Evolutionary conservation across 2,797 vertebrate genomes (phyloP), one percentile per base, ranked within the genome.

Genomic region (Cryptoprocta ferox): DNA sequence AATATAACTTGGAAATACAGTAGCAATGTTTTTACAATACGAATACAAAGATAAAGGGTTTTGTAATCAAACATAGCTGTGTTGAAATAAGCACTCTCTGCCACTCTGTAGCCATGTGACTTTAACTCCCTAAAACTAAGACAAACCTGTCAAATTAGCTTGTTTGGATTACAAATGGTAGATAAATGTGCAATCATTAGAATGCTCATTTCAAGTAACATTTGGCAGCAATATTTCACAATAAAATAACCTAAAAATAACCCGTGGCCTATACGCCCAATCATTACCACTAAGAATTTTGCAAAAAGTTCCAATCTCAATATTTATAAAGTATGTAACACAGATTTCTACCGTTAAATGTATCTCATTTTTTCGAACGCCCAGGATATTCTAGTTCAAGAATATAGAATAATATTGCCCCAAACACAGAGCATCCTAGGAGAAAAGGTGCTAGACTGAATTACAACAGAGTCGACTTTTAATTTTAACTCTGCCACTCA

Each of bases 201-300:
- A 48, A 65, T 30, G 61, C 3, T 93, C 53, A 85, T 68, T 70
- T 89, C 53, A 89, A 79, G 48, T 30, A 21, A 92, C 66, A 85
- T 24, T 91, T 63, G 84, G 45, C 37, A 95, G 24, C 50, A 83
- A 89, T 16, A 39, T 42, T 56, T 68, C 71, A 90, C n/a, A 89
- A 45, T 32, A 92, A 96, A 81, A 84, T 28, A 88, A 91, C 32
- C n/a, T 82, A 83, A 94, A 94, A 80, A 32, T 13, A 91, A 18
- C 7, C 4, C 6, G 19, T n/a, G 87, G 18, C 18, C 32, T 88
- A 50, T 56, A n/a, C n/a, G 18, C 63, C 4, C 39, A 85, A 53
- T 18, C 6, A 16, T 70, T 63, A 94, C 19, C 45, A 86, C 30
- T n/a, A 71, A 7, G 12, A 73, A 59, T 37, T 97, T 18, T 35